Evolutionary conservation across 2,888 invertebrate species (phyloP).

Genomic region (Allacma fusca): DNA sequence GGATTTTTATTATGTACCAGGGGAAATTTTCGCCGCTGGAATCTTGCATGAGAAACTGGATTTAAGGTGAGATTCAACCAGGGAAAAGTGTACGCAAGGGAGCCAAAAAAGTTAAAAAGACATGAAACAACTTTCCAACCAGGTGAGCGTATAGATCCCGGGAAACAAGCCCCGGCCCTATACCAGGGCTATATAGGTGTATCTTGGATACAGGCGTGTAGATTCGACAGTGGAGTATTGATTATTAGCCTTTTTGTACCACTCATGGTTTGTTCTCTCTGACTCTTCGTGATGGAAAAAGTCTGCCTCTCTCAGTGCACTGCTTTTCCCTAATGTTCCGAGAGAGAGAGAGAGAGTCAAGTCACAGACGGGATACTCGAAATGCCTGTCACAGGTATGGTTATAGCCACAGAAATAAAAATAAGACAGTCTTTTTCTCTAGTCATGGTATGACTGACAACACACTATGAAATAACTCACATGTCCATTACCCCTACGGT

Average conservation of each 20-base stretch:
- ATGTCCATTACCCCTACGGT: not conserved
- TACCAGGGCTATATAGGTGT: not conserved
- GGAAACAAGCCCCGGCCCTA: not conserved
- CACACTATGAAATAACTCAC: not conserved
- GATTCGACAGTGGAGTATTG: conserved; percentile 43
- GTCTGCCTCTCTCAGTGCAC: conserved; percentile 29
- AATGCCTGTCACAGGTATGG: no score
- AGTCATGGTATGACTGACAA: not conserved
- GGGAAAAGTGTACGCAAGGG: not conserved
- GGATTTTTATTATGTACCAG: not conserved
- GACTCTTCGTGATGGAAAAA: conserved; percentile 36
- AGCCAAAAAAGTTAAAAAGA: conserved; percentile 21
- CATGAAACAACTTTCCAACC: conserved; percentile 19
- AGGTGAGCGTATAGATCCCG: not conserved
- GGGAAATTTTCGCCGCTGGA: not conserved
- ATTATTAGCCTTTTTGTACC: conserved; percentile 45
- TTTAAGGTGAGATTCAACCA: conserved; percentile 4
- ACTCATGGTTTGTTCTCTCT: conserved; percentile 35
- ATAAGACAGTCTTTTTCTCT: not conserved
- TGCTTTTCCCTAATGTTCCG: not conserved
- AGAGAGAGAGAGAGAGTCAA: no score
- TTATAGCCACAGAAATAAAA: not conserved
- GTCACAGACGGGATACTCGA: not conserved
- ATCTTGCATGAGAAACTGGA: not conserved
- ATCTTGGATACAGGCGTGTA: conserved; percentile 9